These are phyloP conservation scores for Drosophila quinaria DNA, from an alignment of 2,888 invertebrate genomes.

Conservation along the genomic window DNA sequence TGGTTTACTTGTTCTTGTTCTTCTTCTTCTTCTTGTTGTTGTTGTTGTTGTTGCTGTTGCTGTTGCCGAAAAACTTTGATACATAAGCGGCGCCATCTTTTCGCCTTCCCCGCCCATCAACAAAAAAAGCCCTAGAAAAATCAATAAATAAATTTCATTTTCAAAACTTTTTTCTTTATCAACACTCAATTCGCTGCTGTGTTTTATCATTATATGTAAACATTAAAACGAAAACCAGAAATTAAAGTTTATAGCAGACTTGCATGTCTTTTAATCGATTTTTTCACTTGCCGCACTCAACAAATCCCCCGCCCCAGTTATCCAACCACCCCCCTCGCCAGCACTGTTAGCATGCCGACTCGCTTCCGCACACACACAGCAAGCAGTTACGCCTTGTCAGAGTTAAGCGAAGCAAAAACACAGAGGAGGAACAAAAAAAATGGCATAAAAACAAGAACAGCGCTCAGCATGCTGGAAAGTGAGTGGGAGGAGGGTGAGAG, in stretches of 20 bases:
- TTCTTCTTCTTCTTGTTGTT: conserved; percentile 11
- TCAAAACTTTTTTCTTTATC: conserved; percentile 11
- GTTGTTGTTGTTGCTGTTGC: conserved; percentile 24
- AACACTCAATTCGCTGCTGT: conserved; percentile 4
- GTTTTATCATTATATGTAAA: conserved; percentile 7
- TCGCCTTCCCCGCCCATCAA: not conserved
- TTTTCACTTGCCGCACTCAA: conserved; percentile 53
- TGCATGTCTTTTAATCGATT: conserved; percentile 64
- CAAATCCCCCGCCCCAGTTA: conserved; percentile 19
- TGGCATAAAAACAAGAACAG: conserved; percentile 17
- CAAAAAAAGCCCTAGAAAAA: conserved; percentile 52
- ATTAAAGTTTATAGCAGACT: conserved; percentile 32
- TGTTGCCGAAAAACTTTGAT: conserved; percentile 70
- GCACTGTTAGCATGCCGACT: conserved; percentile 25
- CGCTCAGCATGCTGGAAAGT: not conserved
- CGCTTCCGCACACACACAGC: conserved; percentile 24
- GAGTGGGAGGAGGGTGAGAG: not conserved
- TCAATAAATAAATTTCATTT: conserved; percentile 61
- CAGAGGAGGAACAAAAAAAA: conserved; percentile 5
- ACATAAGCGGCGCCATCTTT: conserved; percentile 55
- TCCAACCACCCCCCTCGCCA: not conserved
- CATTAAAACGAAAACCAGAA: conserved; percentile 13
- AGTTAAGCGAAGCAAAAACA: conserved; percentile 31
- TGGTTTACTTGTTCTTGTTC: conserved; percentile 15
- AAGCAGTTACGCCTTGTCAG: conserved; percentile 16